phyloP scores from a whole-genome alignment of 2,888 invertebrate species.

The Phaedon cochleariae region DNA sequence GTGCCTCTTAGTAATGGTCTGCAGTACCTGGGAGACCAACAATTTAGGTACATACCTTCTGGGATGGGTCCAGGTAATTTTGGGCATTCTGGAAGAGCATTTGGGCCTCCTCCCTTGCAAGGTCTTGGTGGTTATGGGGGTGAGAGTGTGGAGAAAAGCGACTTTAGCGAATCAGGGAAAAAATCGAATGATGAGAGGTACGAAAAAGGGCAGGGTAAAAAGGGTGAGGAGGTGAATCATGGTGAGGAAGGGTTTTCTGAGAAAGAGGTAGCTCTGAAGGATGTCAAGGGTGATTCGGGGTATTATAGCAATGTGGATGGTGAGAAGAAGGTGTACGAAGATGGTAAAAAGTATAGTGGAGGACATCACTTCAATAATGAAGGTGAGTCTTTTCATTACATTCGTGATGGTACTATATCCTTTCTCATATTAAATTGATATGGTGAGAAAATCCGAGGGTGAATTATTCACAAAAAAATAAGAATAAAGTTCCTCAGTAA shows the following conservation, averaged over 20 bases:
- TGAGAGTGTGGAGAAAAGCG: too few relatives aligned
- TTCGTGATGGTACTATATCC: too few relatives aligned
- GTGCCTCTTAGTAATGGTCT: too few relatives aligned
- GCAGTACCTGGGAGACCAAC: too few relatives aligned
- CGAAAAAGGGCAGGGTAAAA: conserved; percentile 66
- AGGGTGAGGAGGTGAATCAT: conserved; percentile 66
- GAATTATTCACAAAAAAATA: too few relatives aligned
- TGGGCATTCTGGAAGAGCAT: neutral
- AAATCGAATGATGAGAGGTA: conserved; percentile 65
- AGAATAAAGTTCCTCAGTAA: too few relatives aligned
- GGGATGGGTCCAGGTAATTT: too few relatives aligned
- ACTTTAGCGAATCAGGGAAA: conserved; percentile 67
- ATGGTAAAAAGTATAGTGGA: conserved; percentile 69
- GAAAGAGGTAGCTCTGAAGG: conserved; percentile 62
- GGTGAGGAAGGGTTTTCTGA: conserved; percentile 68
- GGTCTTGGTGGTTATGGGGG: too few relatives aligned
- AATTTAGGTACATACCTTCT: too few relatives aligned
- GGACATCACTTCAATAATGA: conserved; percentile 67
- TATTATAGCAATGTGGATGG: conserved; percentile 68
- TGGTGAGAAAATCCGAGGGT: too few relatives aligned
- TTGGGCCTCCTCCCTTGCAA: too few relatives aligned
- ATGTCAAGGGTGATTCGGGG: conserved; percentile 62
- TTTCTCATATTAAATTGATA: too few relatives aligned
- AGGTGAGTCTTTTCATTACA: conserved; percentile 64
- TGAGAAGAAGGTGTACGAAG: conserved; percentile 68